These are phyloP conservation scores for Drosophila saltans DNA, from an alignment of 1,140 invertebrate genomes.

Conservation along the genomic window DNA sequence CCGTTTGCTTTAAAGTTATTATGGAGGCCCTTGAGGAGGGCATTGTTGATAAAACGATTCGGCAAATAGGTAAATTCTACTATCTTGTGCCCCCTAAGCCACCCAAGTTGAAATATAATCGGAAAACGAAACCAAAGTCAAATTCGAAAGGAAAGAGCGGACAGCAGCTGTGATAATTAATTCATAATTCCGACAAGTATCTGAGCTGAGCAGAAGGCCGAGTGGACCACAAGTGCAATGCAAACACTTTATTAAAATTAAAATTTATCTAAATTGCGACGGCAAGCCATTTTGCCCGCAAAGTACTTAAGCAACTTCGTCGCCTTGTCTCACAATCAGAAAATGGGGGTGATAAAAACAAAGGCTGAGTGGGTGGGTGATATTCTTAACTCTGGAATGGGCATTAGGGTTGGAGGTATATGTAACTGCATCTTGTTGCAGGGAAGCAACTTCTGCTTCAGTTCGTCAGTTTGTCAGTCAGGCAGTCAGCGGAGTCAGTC, in stretches of 20 bases:
- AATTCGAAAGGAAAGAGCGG: conserved; percentile 18
- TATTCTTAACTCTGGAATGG: background rate
- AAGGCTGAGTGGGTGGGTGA: conserved; percentile 11
- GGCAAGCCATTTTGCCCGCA: conserved; percentile 73
- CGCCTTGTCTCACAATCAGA: conserved; percentile 41
- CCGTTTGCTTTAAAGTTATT: conserved; percentile 45
- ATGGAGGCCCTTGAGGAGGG: conserved; percentile 28
- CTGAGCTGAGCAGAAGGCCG: conserved; percentile 44
- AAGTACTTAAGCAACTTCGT: conserved; percentile 64
- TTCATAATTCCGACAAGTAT: conserved; percentile 57
- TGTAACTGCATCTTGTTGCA: conserved; percentile 12
- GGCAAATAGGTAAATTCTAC: conserved; percentile 29
- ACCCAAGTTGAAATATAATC: background rate
- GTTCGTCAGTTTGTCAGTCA: conserved; percentile 27
- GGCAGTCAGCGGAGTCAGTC: conserved; percentile 42
- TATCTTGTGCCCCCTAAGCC: conserved; percentile 17
- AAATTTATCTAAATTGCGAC: conserved; percentile 78
- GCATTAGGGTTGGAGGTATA: conserved; percentile 5
- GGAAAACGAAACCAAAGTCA: conserved; percentile 16
- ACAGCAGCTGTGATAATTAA: conserved; percentile 63
- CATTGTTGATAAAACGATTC: conserved; percentile 26
- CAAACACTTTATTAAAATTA: conserved; percentile 81
- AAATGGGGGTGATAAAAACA: conserved; percentile 38
- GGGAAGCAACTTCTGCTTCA: conserved; percentile 3
- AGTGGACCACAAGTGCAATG: conserved; percentile 63